Conservation (phyloP, 2,888 invertebrate genomes). For the Tanaodytes sp. region DNA sequence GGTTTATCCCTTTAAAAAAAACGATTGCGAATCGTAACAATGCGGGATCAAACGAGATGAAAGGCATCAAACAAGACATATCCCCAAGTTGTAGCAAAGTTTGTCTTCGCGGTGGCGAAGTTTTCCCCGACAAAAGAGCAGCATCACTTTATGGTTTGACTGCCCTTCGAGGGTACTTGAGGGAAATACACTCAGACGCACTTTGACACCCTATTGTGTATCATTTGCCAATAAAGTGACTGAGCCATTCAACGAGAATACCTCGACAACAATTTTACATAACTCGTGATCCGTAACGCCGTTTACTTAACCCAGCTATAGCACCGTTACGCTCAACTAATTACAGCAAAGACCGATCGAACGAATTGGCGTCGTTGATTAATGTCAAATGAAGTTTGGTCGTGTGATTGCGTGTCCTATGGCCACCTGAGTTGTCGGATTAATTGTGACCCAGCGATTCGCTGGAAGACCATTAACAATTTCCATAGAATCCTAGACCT, state of each 20-base stretch:
- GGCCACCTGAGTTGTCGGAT: slow-evolving; percentile 45
- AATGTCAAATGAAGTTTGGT: too few relatives aligned
- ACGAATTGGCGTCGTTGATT: too few relatives aligned
- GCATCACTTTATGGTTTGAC: slow-evolving; percentile 69
- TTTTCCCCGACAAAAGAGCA: slow-evolving; percentile 50
- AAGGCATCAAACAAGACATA: slow-evolving; percentile 29
- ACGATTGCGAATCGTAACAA: slow-evolving; percentile 23
- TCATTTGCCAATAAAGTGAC: slow-evolving; percentile 67
- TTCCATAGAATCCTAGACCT: slow-evolving; percentile 64
- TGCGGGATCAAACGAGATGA: slow-evolving; percentile 33
- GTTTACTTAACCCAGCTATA: slow-evolving; percentile 7
- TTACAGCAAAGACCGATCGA: too few relatives aligned
- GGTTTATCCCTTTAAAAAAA: not conserved
- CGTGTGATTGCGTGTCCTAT: slow-evolving; percentile 17
- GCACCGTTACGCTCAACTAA: slow-evolving; percentile 8
- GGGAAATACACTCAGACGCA: slow-evolving; percentile 66
- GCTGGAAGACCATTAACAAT: slow-evolving; percentile 54
- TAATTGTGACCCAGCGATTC: slow-evolving; percentile 44
- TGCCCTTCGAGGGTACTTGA: slow-evolving; percentile 71
- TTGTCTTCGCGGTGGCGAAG: slow-evolving; percentile 45
- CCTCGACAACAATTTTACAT: slow-evolving; percentile 41
- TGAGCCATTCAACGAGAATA: slow-evolving; percentile 36
- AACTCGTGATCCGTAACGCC: slow-evolving; percentile 16
- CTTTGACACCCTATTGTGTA: slow-evolving; percentile 62
- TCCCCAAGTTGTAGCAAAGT: slow-evolving; percentile 44